Evolutionary conservation across 2,797 vertebrate species (phyloP).

Genomic region (Crypturellus tataupa): DNA sequence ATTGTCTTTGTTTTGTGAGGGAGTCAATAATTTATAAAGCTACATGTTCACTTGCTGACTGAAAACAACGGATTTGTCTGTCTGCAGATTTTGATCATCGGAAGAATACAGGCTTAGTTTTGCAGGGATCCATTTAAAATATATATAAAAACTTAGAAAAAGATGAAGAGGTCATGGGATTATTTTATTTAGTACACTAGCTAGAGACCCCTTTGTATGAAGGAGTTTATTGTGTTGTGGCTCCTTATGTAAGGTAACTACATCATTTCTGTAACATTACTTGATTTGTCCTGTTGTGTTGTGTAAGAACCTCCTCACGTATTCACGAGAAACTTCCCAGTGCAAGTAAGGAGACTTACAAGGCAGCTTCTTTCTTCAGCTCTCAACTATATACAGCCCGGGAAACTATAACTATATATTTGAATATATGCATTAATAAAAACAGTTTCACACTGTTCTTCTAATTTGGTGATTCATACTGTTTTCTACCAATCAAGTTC

Average conservation of each 20-base stretch:
- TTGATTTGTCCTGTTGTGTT: background rate
- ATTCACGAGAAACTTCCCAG: background rate
- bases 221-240: background rate
- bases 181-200: background rate
- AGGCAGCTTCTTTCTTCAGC: background rate
- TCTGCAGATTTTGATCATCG: background rate
- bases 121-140: background rate
- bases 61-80: background rate
- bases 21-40: background rate
- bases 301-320: background rate
- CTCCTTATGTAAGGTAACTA: background rate
- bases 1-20: background rate
- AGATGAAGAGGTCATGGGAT: background rate
- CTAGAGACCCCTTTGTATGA: background rate
- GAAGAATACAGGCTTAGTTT: background rate
- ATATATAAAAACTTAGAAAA: background rate
- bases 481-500: background rate
- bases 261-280: background rate
- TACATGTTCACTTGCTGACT: background rate
- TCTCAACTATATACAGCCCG: accelerated
- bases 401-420: background rate
- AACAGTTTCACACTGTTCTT: background rate
- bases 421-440: background rate
- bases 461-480: background rate
- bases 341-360: background rate